Evolutionary conservation across 2,888 invertebrate genomes (phyloP).

Genomic region (Bellardia bayeri): DNA sequence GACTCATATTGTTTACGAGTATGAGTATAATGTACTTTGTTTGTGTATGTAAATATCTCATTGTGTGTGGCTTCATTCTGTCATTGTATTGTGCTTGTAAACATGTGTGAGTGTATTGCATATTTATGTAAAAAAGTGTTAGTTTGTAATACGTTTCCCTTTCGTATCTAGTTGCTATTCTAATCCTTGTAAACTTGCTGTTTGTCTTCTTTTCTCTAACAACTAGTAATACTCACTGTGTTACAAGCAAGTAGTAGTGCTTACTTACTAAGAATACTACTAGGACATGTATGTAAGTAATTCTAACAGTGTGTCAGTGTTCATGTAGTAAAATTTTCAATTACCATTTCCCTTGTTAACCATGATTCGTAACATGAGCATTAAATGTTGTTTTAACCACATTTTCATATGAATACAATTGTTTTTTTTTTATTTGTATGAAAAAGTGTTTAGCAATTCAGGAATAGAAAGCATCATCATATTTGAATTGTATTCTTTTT

Average conservation of each 20-base stretch:
- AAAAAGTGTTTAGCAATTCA: neutral
- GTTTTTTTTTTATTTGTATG: neutral
- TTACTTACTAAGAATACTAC: neutral
- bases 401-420: conserved; percentile 39
- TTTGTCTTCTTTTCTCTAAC: neutral
- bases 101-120: neutral
- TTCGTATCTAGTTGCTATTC: conserved; percentile 26
- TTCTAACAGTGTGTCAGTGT: neutral
- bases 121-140: conserved; percentile 1
- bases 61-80: conserved; percentile 1
- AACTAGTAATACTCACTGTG: neutral
- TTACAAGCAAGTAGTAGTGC: too few species aligned
- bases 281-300: conserved; percentile 17
- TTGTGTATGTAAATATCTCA: conserved; percentile 23
- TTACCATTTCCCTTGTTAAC: conserved; percentile 57
- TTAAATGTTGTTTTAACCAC: conserved; percentile 48
- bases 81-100: neutral
- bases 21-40: neutral
- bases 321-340: conserved; percentile 45
- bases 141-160: conserved; percentile 27
- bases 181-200: conserved; percentile 29
- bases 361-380: conserved; percentile 58
- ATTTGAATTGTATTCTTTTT: neutral
- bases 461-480: neutral
- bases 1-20: neutral